Evolutionary conservation across 2,113 vertebrate species (phyloP).

Genomic region (Meleagris gallopavo): DNA sequence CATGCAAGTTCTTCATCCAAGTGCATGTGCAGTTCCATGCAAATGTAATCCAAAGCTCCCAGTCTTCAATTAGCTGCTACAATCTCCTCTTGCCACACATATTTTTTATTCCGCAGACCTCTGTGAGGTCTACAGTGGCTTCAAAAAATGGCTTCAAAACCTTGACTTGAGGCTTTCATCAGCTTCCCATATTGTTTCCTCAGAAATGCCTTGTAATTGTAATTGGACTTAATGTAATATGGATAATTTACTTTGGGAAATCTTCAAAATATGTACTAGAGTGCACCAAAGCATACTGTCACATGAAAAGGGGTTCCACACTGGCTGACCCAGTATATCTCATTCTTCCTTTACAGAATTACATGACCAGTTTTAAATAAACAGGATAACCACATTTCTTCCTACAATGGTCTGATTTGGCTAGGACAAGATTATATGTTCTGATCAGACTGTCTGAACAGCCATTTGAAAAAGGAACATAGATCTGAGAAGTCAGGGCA

Average conservation of each 20-base stretch:
- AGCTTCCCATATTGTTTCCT: fast-evolving
- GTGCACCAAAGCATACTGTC: background rate
- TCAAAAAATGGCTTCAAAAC: background rate
- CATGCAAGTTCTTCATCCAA: background rate
- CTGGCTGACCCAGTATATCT: background rate
- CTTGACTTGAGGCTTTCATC: background rate
- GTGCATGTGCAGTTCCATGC: background rate
- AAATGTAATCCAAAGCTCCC: background rate
- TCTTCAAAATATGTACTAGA: background rate
- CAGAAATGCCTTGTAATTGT: background rate
- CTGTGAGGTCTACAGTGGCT: background rate
- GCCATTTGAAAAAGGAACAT: background rate
- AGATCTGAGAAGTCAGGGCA: background rate
- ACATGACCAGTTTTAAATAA: background rate
- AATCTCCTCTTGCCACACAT: background rate
- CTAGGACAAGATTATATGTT: background rate
- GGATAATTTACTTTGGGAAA: background rate
- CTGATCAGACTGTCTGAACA: background rate
- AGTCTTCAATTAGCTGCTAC: background rate
- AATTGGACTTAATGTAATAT: background rate
- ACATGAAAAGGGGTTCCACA: background rate
- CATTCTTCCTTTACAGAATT: background rate
- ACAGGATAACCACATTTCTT: fast-evolving
- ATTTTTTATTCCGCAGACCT: background rate
- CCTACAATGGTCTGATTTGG: background rate